These are phyloP conservation scores for Leucophora obtusa DNA, from an alignment of 2,888 invertebrate genomes.

Conservation along the genomic window DNA sequence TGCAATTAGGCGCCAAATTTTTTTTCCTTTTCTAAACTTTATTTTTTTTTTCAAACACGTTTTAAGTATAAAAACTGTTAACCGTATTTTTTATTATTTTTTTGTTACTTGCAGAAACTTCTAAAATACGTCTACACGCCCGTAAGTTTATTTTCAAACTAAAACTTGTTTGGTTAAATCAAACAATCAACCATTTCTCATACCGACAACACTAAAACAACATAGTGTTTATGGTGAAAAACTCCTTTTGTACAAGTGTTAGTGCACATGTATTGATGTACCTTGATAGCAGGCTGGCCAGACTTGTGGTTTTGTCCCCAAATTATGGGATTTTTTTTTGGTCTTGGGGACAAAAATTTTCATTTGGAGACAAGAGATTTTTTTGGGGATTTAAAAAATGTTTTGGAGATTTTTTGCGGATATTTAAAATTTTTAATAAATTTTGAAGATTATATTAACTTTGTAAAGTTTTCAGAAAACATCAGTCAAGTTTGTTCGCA, in stretches of 20 bases:
- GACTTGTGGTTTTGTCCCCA: no score
- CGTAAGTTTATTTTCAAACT: conserved; percentile 71
- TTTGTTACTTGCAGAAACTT: conserved; percentile 6
- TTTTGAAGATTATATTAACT: no score
- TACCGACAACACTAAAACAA: conserved; percentile 43
- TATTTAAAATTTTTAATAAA: no score
- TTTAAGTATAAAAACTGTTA: background rate
- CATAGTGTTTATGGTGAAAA: conserved; percentile 23
- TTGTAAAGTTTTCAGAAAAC: no score
- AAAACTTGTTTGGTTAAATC: conserved; percentile 71
- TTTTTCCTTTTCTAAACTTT: background rate
- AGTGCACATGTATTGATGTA: background rate
- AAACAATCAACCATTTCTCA: conserved; percentile 43
- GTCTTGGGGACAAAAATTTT: no score
- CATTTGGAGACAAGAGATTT: no score
- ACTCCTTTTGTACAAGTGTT: conserved; percentile 31
- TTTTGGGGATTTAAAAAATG: no score
- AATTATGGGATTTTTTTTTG: no score
- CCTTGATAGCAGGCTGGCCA: no score
- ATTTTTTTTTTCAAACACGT: conserved; percentile 5
- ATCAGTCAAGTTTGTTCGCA: no score
- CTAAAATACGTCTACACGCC: conserved; percentile 69
- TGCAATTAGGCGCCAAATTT: background rate
- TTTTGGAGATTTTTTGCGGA: no score
- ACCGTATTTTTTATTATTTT: background rate